Conservation (phyloP, 2,797 vertebrate species). For the Nannoperca australis region DNA sequence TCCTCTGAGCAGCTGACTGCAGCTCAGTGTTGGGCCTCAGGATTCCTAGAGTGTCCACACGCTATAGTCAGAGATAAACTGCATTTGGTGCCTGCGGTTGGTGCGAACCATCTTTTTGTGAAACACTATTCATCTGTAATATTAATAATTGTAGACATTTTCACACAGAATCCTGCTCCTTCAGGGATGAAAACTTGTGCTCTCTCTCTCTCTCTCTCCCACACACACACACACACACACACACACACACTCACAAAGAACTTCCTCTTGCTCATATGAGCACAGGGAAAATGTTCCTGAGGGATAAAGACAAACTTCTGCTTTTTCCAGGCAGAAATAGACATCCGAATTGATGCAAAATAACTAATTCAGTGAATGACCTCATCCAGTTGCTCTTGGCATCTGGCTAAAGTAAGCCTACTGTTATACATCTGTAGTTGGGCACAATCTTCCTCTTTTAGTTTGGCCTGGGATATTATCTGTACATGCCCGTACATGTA, state of each 20-base stretch:
- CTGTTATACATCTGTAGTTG: constrained; percentile 50
- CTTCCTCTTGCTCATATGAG: constrained; percentile 66
- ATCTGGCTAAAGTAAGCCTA: constrained; percentile 65
- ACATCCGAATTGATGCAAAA: constrained; percentile 56
- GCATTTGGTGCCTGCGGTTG: neutral
- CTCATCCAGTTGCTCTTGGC: constrained; percentile 73
- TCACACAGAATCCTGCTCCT: constrained; percentile 11
- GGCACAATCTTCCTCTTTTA: constrained; percentile 66
- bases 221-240: neutral
- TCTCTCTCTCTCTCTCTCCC: too few relatives aligned
- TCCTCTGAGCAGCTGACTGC: constrained; percentile 43
- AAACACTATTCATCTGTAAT: neutral
- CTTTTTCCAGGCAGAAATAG: constrained; percentile 67
- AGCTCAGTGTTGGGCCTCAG: neutral
- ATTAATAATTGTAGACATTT: neutral
- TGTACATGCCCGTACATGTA: constrained; percentile 73
- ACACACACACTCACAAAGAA: constrained; percentile 12
- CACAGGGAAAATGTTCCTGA: constrained; percentile 52
- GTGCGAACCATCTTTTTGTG: neutral
- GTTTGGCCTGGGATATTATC: constrained; percentile 52
- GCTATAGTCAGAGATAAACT: neutral
- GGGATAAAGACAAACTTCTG: constrained; percentile 69
- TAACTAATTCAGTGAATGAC: constrained; percentile 59
- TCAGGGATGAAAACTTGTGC: neutral
- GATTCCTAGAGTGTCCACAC: neutral